A percentile compares a stretch with the other conserved stretches of the same genome.
phyloP scores from a whole-genome alignment of 2,888 invertebrate species.

The Aporophyla lueneburgensis region DNA sequence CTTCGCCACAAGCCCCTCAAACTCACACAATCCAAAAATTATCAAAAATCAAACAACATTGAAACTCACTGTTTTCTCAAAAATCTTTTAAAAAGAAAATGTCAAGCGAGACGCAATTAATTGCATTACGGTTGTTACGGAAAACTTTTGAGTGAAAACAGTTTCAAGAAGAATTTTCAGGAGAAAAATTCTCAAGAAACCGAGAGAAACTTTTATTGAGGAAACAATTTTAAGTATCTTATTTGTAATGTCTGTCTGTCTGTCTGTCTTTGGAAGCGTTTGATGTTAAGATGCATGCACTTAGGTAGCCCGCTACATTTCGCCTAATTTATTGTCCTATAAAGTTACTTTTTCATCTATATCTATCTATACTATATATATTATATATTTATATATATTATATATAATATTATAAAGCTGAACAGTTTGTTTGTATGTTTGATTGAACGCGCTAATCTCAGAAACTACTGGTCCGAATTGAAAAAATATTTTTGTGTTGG shows the following conservation, averaged over 20 bases:
- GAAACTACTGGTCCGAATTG: too few species aligned
- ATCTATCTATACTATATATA: too few species aligned
- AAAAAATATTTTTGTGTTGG: too few species aligned
- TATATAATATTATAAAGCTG: too few species aligned
- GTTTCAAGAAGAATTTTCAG: constrained; percentile 32
- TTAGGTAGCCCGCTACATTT: too few species aligned
- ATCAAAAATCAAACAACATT: constrained; percentile 10
- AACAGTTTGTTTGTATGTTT: too few species aligned
- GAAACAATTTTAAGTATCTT: constrained; percentile 26
- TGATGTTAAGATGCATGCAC: neutral
- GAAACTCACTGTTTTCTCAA: neutral
- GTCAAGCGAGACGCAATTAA: constrained; percentile 36
- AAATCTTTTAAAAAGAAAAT: constrained; percentile 36
- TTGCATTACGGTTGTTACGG: constrained; percentile 25
- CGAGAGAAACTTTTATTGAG: neutral
- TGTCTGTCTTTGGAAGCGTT: neutral
- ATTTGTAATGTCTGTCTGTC: constrained; percentile 4
- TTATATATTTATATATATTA: too few species aligned
- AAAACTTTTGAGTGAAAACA: constrained; percentile 41
- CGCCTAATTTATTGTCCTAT: too few species aligned
- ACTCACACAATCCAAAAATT: neutral
- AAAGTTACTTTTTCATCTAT: too few species aligned
- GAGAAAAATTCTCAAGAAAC: constrained; percentile 41
- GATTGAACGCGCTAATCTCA: too few species aligned
- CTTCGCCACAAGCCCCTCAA: too few species aligned